These are phyloP conservation scores for Lapara coniferarum DNA, from an alignment of 2,888 invertebrate genomes.

Conservation along the genomic window DNA sequence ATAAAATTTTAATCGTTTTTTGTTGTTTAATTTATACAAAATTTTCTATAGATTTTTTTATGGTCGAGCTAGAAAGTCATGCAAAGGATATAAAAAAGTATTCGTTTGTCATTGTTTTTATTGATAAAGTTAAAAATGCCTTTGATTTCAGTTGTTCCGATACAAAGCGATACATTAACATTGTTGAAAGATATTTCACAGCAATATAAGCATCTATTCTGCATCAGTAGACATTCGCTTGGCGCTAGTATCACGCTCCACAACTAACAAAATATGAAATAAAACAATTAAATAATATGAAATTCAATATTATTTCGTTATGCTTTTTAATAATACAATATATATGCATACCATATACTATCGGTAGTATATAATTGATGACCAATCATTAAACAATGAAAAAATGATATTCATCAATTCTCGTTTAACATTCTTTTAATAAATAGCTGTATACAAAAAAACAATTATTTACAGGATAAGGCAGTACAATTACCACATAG, in stretches of 20 bases:
- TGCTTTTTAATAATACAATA: constrained; percentile 83
- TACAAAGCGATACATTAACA: constrained; percentile 15
- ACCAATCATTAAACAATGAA: constrained; percentile 82
- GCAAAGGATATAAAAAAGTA: constrained; percentile 8
- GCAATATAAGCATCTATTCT: constrained; percentile 16
- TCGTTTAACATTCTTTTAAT: constrained; percentile 82
- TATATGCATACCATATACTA: constrained; percentile 82
- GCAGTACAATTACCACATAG: constrained; percentile 82
- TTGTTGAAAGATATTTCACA: constrained; percentile 13
- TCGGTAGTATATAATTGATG: constrained; percentile 82
- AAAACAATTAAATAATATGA: constrained; percentile 76
- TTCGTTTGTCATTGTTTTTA: constrained; percentile 21
- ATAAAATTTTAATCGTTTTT: constrained; percentile 13
- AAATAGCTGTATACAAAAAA: constrained; percentile 84
- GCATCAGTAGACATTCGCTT: neutral
- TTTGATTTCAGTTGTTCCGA: constrained; percentile 12
- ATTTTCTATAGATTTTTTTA: too few relatives aligned
- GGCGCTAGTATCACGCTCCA: constrained; percentile 35
- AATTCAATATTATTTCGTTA: constrained; percentile 84
- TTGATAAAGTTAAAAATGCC: constrained; percentile 23
- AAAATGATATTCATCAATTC: constrained; percentile 80
- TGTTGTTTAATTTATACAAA: neutral
- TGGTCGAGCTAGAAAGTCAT: neutral
- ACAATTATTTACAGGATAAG: constrained; percentile 84
- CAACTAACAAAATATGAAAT: constrained; percentile 46